phyloP scores from a whole-genome alignment of 2,797 vertebrate genomes.

The Leuciscus waleckii region DNA sequence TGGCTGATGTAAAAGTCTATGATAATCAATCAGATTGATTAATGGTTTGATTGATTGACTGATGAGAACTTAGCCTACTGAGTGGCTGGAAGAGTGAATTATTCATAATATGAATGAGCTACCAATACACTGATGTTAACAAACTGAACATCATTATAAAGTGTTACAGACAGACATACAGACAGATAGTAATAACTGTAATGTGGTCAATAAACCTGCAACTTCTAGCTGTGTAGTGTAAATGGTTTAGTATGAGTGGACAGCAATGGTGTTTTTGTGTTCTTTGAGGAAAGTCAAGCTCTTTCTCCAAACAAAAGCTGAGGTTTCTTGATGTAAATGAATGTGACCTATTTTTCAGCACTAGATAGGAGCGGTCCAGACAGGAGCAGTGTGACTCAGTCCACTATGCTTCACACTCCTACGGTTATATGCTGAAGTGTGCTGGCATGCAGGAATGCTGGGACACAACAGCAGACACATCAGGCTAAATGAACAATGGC shows the following conservation, averaged over 20 bases:
- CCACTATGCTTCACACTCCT: slow-evolving; percentile 48
- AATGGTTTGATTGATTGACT: not conserved
- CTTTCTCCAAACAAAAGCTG: not conserved
- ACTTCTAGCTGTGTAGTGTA: not conserved
- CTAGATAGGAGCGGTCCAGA: slow-evolving; percentile 47
- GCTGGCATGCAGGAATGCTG: not conserved
- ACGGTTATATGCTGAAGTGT: slow-evolving; percentile 24
- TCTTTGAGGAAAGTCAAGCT: not conserved
- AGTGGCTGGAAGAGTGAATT: not conserved
- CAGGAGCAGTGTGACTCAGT: slow-evolving; percentile 58
- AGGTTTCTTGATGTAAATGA: slow-evolving; percentile 19
- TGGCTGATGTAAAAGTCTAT: not conserved
- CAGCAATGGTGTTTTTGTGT: not conserved
- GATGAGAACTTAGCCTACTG: not conserved
- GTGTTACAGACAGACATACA: not conserved
- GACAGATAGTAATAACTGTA: not conserved
- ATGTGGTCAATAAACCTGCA: no score
- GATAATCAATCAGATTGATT: not conserved
- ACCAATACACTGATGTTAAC: not conserved
- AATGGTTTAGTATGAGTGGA: no score
- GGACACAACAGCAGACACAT: slow-evolving; percentile 46
- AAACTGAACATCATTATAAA: not conserved
- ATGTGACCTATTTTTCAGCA: slow-evolving; percentile 46
- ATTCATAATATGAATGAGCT: not conserved
- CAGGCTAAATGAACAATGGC: slow-evolving; percentile 15